Evolutionary conservation across 2,888 invertebrate species (phyloP), one percentile per base, ranked within the genome.

Genomic region (Crematogaster levior): DNA sequence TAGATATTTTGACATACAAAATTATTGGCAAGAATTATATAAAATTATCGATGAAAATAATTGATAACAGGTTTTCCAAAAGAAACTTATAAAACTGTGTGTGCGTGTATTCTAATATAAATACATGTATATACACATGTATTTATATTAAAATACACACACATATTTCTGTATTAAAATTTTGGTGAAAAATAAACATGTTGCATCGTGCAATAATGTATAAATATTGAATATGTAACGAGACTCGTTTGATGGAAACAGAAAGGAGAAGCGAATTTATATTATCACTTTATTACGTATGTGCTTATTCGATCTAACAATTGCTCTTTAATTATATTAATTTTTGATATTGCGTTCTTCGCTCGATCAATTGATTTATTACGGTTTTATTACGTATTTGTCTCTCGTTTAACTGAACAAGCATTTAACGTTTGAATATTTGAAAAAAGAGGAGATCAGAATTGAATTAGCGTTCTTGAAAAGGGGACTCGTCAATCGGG

Each of bases 371-470:
- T 10, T 15, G 30, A 30, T 73, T 60, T 43, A 72, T 58, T 58
- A 10, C 27, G 5, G 15, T 18, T 73, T 61, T 48, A 34, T 61
- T 21, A 73, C 6, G 18, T 21, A 48, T 61, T 43, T 61, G 7
- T 46, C 34, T 21, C 30, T n/a, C n/a, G 40, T 58, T 60, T 7
- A 60, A 61, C 10, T 46, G 37, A 4, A 58, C 24, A 40, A 40
- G 15, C n/a, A 73, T 58, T 46, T 60, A 60, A 43, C 18, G 40
- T 60, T 73, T 58, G 5, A 73, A 40, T 60, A 56, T 46, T 43
- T 5, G 15, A 34, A 9, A 48, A 51, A 37, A 34, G 18, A 6
- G 34, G 15, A 58, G 15, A 9, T 21, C 9, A 15, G 1, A 58
- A 72, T 21, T 18, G 24, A 46, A 72, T 43, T 3, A 30, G 46